Percentiles rank a stretch among this genome's conserved stretches.
Conservation (phyloP, 2,113 vertebrate species). For the Bolborhynchus lineola region DNA sequence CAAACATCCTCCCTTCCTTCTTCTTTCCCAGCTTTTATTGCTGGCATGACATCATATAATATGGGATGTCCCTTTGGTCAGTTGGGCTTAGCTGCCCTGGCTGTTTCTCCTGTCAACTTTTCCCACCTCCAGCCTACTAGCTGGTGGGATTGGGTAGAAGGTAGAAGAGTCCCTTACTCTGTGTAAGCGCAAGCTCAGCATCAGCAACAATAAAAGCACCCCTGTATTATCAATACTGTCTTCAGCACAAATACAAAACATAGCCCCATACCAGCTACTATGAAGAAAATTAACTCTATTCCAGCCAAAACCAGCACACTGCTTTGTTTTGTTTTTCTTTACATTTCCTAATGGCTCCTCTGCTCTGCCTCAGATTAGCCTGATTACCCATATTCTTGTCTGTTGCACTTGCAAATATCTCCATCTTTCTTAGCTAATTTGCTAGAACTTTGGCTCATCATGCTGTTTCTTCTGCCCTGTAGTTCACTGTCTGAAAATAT, state of each 20-base stretch:
- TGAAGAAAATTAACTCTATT: neutral
- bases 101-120: neutral
- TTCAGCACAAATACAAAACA: neutral
- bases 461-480: neutral
- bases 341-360: fast-evolving
- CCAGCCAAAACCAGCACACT: neutral
- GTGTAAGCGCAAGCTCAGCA: neutral
- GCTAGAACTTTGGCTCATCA: neutral
- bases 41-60: neutral
- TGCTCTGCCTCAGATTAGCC: neutral
- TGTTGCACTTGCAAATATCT: neutral
- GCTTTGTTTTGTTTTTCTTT: neutral
- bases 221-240: neutral
- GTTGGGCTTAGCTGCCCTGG: neutral
- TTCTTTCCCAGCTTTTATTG: neutral
- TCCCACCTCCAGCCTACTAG: fast-evolving
- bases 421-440: neutral
- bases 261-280: fast-evolving
- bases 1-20: neutral
- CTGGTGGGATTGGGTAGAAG: neutral
- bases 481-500: neutral
- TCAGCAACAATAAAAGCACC: neutral
- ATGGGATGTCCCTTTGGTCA: neutral
- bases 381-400: neutral
- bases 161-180: neutral